Evolutionary conservation across 2,888 invertebrate species (phyloP).

Genomic region (Hedychridium roseum): DNA sequence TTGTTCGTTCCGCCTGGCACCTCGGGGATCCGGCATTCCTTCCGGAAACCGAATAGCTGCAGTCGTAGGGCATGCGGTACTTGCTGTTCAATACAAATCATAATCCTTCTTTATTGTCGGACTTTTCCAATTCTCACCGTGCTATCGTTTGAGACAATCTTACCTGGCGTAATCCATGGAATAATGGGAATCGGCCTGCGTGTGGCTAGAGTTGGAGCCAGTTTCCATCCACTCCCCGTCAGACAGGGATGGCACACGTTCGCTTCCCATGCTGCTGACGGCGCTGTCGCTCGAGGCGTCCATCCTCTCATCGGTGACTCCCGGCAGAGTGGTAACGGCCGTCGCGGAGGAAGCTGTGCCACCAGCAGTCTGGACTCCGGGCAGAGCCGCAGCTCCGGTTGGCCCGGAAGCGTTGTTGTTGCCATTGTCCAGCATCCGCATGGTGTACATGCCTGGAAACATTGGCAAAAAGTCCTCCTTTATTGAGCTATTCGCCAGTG

Average conservation of each 20-base stretch:
- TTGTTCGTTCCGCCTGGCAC: constrained; percentile 66
- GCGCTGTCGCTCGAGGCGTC: constrained; percentile 91
- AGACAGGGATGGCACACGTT: constrained; percentile 85
- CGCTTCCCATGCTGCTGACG: constrained; percentile 92
- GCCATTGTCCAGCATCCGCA: constrained; percentile 80
- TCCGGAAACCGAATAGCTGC: constrained; percentile 68
- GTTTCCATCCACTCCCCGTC: constrained; percentile 92
- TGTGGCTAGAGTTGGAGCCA: constrained; percentile 81
- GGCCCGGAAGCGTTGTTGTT: constrained; percentile 57
- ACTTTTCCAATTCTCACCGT: no score
- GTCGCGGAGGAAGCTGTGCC: constrained; percentile 61
- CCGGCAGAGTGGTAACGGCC: constrained; percentile 56
- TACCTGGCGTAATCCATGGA: constrained; percentile 75
- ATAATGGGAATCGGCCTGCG: constrained; percentile 68
- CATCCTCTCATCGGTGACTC: constrained; percentile 70
- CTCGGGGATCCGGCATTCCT: constrained; percentile 59
- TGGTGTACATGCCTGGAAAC: constrained; percentile 82
- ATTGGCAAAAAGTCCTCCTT: no score
- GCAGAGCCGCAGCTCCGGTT: constrained; percentile 51
- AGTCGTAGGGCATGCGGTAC: constrained; percentile 77
- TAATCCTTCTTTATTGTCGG: no score
- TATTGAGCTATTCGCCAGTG: no score
- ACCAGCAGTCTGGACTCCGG: constrained; percentile 57
- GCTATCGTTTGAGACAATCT: no score
- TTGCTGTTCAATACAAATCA: constrained; percentile 67